Evolutionary conservation across 2,113 vertebrate genomes (phyloP).

Genomic region (Gnathonemus longibarbis): DNA sequence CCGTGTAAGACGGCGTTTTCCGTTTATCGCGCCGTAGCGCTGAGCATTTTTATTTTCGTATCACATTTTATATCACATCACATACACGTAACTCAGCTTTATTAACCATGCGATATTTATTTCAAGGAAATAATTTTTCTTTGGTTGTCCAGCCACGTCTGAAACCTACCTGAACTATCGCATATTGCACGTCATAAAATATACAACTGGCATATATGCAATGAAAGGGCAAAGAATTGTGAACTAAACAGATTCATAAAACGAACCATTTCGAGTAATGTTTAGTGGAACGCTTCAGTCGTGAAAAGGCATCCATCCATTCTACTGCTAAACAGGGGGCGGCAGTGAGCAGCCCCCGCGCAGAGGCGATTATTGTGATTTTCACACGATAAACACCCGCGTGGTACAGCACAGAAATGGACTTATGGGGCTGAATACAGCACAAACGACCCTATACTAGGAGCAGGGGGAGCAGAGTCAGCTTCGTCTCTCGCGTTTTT

Average conservation of each 20-base stretch:
- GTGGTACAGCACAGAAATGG: neutral
- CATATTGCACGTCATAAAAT: neutral
- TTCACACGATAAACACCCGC: neutral
- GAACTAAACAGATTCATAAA: neutral
- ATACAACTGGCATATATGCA: neutral
- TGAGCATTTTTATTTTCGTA: neutral
- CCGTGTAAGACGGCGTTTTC: neutral
- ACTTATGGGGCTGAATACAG: slow-evolving; percentile 21
- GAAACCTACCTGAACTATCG: neutral
- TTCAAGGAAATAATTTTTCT: neutral
- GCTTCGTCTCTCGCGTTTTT: slow-evolving; percentile 24
- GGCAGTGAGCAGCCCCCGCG: neutral
- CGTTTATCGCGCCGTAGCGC: neutral
- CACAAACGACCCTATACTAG: slow-evolving; percentile 50
- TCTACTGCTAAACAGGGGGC: neutral
- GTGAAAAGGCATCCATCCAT: neutral
- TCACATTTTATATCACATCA: neutral
- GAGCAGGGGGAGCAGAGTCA: slow-evolving; percentile 31
- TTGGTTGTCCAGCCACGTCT: neutral
- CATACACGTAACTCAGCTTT: neutral
- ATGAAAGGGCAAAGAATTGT: neutral
- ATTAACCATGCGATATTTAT: neutral
- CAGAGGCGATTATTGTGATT: neutral
- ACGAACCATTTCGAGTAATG: neutral
- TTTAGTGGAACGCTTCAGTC: neutral